Evolutionary conservation across 2,888 invertebrate genomes (phyloP).

Genomic region (Marronus borbonicus): DNA sequence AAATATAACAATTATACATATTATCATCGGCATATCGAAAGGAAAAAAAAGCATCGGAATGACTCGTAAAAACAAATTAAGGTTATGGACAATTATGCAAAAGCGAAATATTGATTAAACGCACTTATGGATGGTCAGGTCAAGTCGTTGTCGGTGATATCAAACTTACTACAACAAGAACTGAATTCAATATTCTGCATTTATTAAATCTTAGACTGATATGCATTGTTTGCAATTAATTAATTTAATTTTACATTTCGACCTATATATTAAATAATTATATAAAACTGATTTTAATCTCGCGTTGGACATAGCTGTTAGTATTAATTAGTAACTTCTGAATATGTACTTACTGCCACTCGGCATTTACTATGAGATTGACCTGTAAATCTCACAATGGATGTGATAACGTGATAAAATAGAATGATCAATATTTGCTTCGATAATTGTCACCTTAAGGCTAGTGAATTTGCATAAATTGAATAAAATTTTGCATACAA

Average conservation of each 20-base stretch:
- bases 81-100: too few species aligned
- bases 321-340: background rate
- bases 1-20: too few species aligned
- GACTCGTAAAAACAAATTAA: constrained; percentile 10
- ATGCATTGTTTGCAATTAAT: too few species aligned
- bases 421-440: constrained; percentile 4
- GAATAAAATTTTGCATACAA: background rate
- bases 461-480: background rate
- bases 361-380: background rate
- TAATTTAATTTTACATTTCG: too few species aligned
- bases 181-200: too few species aligned
- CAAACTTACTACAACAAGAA: too few species aligned
- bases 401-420: background rate
- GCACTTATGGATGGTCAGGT: too few species aligned
- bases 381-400: background rate
- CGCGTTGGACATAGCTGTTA: background rate
- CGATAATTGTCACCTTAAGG: background rate
- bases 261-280: too few species aligned
- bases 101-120: too few species aligned
- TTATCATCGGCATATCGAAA: too few species aligned
- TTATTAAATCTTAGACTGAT: too few species aligned
- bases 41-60: background rate
- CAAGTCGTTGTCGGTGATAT: too few species aligned
- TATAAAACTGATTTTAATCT: background rate
- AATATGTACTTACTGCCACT: background rate